Evolutionary conservation across 2,113 vertebrate genomes (phyloP), one percentile per base, ranked within the genome.

Genomic region (Percina caprodes): DNA sequence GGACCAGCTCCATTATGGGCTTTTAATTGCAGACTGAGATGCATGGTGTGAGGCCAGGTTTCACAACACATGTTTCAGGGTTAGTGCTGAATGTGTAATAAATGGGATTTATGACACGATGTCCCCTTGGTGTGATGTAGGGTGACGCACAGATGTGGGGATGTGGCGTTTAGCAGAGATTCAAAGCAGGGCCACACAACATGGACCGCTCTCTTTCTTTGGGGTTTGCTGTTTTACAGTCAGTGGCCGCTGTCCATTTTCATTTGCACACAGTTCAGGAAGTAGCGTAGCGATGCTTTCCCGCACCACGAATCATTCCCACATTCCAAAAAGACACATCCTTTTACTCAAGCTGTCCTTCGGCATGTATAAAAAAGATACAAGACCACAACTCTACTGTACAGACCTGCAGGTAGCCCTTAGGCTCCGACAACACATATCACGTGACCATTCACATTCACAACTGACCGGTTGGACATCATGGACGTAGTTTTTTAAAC

Each of bases 11-110:
- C 71, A 54, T 83, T 82, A 91, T 91, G 84, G 68, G 81, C 86
- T 89, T 93, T 92, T 92, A 93, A 91, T 87, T 88, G 88, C 73
- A 78, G 90, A 84, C 35, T 49, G 59, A 68, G 79, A 72, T 66
- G 76, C 83, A 55, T 77, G 79, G 79, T 81, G 80, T 48, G 58
- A 85, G 85, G 86, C 81, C 86, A 88, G 89, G 77, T 88, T 91
- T 85, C 87, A 70, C 74, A 87, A 77, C 90, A 92, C 91, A 91
- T 91, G 89, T 79, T 92, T 67, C 71, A 71, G 80, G 77, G 82
- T 82, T 84, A 86, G 80, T 88, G 79, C 84, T 89, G 82, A 82
- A 83, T 90, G 84, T 88, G 86, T 84, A 85, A 88, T 89, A 91
- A 92, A 87, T 81, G 85, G 86, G 83, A 92, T 91, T 91, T 85